Conservation (phyloP, 1,140 invertebrate species). For the Penaeus indicus region DNA sequence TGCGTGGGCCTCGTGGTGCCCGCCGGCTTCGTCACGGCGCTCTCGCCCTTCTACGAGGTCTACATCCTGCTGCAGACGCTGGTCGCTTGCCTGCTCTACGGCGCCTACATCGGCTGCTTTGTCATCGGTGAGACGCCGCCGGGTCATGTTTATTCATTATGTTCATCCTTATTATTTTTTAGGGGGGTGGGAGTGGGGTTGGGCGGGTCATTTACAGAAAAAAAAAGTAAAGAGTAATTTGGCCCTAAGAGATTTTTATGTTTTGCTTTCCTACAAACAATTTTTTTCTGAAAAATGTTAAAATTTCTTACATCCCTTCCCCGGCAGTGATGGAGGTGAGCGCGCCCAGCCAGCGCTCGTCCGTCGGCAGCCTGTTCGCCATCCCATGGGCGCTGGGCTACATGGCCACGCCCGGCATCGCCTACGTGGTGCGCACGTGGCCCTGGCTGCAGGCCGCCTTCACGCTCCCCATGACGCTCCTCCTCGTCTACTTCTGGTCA, state of each 20-base stretch:
- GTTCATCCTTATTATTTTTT: no score
- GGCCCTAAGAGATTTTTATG: no score
- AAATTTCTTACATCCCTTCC: no score
- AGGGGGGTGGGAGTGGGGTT: no score
- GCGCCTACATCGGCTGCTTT: neutral
- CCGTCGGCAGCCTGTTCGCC: neutral
- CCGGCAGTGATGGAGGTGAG: no score
- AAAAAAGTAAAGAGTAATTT: no score
- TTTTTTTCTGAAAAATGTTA: no score
- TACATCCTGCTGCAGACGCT: neutral
- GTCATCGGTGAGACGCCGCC: neutral
- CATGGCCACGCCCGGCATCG: constrained; percentile 9
- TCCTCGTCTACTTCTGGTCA: constrained; percentile 22
- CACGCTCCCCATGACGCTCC: neutral
- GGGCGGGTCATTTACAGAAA: no score
- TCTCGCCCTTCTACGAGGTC: neutral
- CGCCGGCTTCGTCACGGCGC: no score
- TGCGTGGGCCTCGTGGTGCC: no score
- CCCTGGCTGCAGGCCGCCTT: constrained; percentile 12
- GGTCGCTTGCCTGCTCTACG: neutral
- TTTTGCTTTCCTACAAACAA: no score
- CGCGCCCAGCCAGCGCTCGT: neutral
- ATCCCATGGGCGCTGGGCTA: constrained; percentile 33
- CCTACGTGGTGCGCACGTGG: constrained; percentile 44
- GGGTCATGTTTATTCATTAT: no score